Percentiles rank a stretch among this genome's conserved stretches.
phyloP scores from a whole-genome alignment of 2,888 invertebrate genomes.

The Coremacera marginata region DNA sequence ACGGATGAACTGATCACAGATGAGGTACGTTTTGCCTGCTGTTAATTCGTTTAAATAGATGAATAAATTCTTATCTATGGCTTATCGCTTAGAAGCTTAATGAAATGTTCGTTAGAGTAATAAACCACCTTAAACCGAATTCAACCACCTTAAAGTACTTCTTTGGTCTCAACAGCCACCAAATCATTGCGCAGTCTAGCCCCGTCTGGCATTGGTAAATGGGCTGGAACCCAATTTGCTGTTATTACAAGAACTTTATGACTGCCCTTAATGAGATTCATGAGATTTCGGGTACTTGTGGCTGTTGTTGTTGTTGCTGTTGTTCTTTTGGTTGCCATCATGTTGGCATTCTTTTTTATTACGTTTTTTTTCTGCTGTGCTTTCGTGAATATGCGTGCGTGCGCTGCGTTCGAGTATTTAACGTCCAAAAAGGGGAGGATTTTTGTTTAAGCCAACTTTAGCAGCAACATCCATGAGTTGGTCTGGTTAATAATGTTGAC shows the following conservation, averaged over 20 bases:
- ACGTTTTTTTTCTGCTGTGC: constrained; percentile 38
- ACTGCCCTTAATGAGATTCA: constrained; percentile 60
- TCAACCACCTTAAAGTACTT: too few species aligned
- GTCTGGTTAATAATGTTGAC: constrained; percentile 18
- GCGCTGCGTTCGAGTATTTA: constrained; percentile 9
- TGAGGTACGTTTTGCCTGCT: too few species aligned
- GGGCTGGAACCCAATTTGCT: constrained; percentile 60
- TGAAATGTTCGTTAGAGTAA: too few species aligned
- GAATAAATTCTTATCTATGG: too few species aligned
- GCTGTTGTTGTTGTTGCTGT: background rate
- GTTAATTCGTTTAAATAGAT: too few species aligned
- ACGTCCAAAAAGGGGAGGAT: constrained; percentile 32
- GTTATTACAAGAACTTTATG: constrained; percentile 60
- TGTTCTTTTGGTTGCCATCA: background rate
- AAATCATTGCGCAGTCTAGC: too few species aligned
- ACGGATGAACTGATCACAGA: too few species aligned
- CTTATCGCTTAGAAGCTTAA: too few species aligned
- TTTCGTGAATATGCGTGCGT: constrained; percentile 4
- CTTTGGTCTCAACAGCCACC: too few species aligned
- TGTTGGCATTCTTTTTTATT: background rate
- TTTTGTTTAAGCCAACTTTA: background rate
- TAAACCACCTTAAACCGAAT: too few species aligned
- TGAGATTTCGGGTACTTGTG: constrained; percentile 50
- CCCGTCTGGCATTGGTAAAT: constrained; percentile 49
- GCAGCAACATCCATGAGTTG: constrained; percentile 13